Conservation (phyloP, 2,113 vertebrate genomes). For the human (Homo sapiens) region GRCh38 chr4:58082501-58083000, state of each 20-base stretch:
- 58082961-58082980: slow-evolving; percentile 2
- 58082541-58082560: background rate
- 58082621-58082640: too few relatives aligned
- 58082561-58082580: background rate
- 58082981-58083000: background rate
- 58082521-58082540: background rate
- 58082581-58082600: background rate
- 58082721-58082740: background rate
- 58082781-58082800: rapidly evolving
- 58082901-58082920: background rate
- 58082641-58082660: background rate
- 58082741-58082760: background rate
- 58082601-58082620: background rate
- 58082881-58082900: background rate
- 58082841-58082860: background rate
- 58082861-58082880: background rate
- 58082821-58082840: background rate
- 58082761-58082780: background rate
- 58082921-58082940: background rate
- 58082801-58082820: background rate
- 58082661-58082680: background rate
- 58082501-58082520: background rate
- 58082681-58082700: background rate
- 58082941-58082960: background rate
- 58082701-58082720: rapidly evolving